Evolutionary conservation across 2,797 vertebrate genomes (phyloP), one percentile per base, ranked within the genome.

Genomic region (Falco naumanni): DNA sequence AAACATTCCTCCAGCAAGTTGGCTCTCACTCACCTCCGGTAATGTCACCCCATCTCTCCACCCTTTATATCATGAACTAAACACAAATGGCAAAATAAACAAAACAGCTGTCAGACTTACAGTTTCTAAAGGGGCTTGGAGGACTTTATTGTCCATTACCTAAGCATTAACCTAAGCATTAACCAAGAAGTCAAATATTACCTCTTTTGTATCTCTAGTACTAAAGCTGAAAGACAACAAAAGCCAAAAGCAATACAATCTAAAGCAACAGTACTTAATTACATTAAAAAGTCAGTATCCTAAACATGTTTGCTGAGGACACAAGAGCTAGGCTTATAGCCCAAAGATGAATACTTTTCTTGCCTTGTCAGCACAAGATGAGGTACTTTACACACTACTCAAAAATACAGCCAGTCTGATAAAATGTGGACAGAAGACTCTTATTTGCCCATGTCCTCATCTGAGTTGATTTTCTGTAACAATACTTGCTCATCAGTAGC

Each of bases 381-480:
- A 78, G 53, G 60, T 45, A 51, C 16, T 93, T 93, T 50, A 60
- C 19, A 45, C 5, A 17, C 20, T 47, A n/a, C 56, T 74, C 31
- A 89, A 54, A 77, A 92, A 77, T 78, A 91, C 34, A 65, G 63
- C 28, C 48, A 83, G 66, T 33, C 48, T 48, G 75, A 90, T 61
- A 63, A 91, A 94, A 70, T 17, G 43, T 5, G 25, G 47, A 76
- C 76, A 12, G 70, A 85, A 80, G 28, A 1, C 11, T 68, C 43
- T 71, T 10, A 33, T 16, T 68, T 70, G 48, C 24, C 41, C n/a
- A 81, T 45, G 19, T 88, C 33, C 19, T 76, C 33, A 45, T 43
- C 45, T 85, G 25, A 76, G 65, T 79, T 91, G 33, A 92, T 84
- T 84, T 64, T 69, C 41, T 89, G 14, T 84, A 71, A 80, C 28